Evolutionary conservation across 2,888 invertebrate genomes (phyloP).

Genomic region (Furcula furcula): DNA sequence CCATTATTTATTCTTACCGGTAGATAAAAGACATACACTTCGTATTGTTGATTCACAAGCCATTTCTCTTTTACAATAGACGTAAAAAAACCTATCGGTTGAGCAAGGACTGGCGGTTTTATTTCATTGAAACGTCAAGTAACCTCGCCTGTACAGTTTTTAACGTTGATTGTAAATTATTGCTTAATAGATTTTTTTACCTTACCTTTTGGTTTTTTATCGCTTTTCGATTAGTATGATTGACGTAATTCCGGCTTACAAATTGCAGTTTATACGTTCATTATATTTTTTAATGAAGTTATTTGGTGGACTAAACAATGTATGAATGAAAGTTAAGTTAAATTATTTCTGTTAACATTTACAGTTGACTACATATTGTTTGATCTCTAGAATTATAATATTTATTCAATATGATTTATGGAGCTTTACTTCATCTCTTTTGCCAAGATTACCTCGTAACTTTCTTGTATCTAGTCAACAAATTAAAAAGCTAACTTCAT

Average conservation of each 20-base stretch:
- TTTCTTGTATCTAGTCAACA: too few species aligned
- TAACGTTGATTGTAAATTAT: conserved; percentile 25
- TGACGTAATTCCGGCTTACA: background rate
- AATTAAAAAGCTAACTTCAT: too few species aligned
- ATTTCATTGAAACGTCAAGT: conserved; percentile 35
- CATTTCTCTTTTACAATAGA: conserved; percentile 42
- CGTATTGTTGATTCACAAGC: conserved; percentile 48
- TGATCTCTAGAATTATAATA: too few species aligned
- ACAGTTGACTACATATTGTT: too few species aligned
- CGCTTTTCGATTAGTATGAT: background rate
- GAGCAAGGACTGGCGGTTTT: conserved; percentile 34
- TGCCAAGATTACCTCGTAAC: too few species aligned
- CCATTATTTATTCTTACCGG: conserved; percentile 24
- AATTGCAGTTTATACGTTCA: background rate
- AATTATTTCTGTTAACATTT: too few species aligned
- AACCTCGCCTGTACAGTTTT: conserved; percentile 13
- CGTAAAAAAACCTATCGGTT: conserved; percentile 31
- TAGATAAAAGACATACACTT: conserved; percentile 44
- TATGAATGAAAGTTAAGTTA: too few species aligned
- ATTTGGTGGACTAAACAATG: too few species aligned
- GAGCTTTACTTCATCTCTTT: too few species aligned
- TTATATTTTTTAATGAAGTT: background rate
- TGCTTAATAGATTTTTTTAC: conserved; percentile 11
- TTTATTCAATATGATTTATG: too few species aligned
- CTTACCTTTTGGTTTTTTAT: background rate